These are phyloP conservation scores for Fragum whitleyi DNA, from an alignment of 2,888 invertebrate species.

Conservation along the genomic window DNA sequence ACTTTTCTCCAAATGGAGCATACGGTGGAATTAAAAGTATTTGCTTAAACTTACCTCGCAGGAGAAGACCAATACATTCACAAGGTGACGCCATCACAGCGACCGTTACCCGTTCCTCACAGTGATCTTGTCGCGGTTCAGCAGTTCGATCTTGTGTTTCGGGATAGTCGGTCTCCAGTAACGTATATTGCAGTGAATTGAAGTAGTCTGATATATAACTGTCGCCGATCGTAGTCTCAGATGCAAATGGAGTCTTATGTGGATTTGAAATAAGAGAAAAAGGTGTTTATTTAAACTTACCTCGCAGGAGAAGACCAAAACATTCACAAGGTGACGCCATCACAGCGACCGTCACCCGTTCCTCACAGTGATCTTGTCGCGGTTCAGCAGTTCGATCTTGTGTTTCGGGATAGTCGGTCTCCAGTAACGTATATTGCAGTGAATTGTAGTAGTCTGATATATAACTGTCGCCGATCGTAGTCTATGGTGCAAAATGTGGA, in stretches of 20 bases:
- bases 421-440: conserved; percentile 66
- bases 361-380: conserved; percentile 22
- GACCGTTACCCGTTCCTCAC: conserved; percentile 26
- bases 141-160: conserved; percentile 66
- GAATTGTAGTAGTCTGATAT: conserved; percentile 40
- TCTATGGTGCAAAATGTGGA: background rate
- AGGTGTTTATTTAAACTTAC: too few species aligned
- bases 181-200: conserved; percentile 60
- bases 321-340: conserved; percentile 71
- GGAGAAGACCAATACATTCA: too few species aligned
- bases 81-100: too few species aligned
- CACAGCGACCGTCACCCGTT: conserved; percentile 41
- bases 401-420: conserved; percentile 65
- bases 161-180: conserved; percentile 64
- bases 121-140: conserved; percentile 38
- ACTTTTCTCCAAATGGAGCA: too few species aligned
- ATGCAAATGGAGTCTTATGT: too few species aligned
- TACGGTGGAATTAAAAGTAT: too few species aligned
- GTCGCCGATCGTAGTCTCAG: too few species aligned
- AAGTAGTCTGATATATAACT: conserved; percentile 26
- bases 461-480: background rate
- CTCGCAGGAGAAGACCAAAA: conserved; percentile 64
- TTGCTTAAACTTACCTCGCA: too few species aligned
- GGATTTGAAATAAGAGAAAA: too few species aligned
- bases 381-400: conserved; percentile 61